phyloP scores from a whole-genome alignment of 2,797 vertebrate genomes.

The Heliangelus exortis region DNA sequence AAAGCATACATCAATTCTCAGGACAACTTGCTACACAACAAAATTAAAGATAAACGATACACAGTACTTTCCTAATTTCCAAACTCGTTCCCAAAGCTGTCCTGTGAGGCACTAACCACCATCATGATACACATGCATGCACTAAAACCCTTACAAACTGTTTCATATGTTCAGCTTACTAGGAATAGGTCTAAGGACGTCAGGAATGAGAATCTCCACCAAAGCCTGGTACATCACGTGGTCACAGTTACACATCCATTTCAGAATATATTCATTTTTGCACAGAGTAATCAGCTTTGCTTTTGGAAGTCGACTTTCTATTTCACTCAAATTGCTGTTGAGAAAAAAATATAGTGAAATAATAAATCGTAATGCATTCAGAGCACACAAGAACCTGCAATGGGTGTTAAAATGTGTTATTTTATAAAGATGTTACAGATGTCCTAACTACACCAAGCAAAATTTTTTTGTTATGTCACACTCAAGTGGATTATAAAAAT shows the following conservation, averaged over 20 bases:
- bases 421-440: slow-evolving; percentile 57
- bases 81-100: slow-evolving; percentile 33
- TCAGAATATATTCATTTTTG: slow-evolving; percentile 85
- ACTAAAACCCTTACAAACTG: slow-evolving; percentile 44
- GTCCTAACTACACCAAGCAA: slow-evolving; percentile 42
- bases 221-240: slow-evolving; percentile 88
- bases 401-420: slow-evolving; percentile 64
- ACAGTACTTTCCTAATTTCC: neutral
- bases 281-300: slow-evolving; percentile 85
- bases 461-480: slow-evolving; percentile 9
- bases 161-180: slow-evolving; percentile 80
- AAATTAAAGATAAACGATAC: neutral
- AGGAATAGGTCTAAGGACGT: slow-evolving; percentile 90
- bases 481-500: neutral
- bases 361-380: slow-evolving; percentile 69
- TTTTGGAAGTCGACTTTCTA: slow-evolving; percentile 87
- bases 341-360: slow-evolving; percentile 75
- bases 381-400: slow-evolving; percentile 67
- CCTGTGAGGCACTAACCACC: neutral
- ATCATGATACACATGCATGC: neutral
- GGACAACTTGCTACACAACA: neutral
- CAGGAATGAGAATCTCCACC: slow-evolving; percentile 89
- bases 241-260: slow-evolving; percentile 88
- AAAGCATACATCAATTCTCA: neutral
- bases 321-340: slow-evolving; percentile 85